Evolutionary conservation across 2,888 invertebrate species (phyloP), one percentile per base, ranked within the genome.

Genomic region (Pyralis farinalis): DNA sequence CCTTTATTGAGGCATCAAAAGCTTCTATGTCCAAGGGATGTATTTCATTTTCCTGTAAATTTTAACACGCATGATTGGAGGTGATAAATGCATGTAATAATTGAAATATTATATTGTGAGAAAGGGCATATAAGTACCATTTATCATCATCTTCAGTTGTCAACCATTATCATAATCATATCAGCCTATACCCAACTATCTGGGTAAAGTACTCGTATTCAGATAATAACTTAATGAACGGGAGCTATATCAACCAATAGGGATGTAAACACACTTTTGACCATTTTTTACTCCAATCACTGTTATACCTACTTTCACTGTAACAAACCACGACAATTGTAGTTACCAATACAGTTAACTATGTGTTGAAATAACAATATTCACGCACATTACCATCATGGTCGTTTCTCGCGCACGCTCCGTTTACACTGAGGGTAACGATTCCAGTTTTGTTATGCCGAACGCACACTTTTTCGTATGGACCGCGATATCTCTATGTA

Each of bases 1-100:
- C 88, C 88, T 88, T 88, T 53, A 88, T 87, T 43, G 82, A 87
- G 39, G 86, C 81, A 64, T 87, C 87, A 64, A 87, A 87, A 46
- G 85, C 85, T 51, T 87, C 82, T 67, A 87, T 79, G 61, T 87
- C 85, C 47, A 60, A 69, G 38, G 74, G 74, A 41, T 58, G 71
- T 52, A 85, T 80, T 51, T 80, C 73, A 66, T 73, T 81, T 51
- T 87, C 87, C 88, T 87, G 87, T 47, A 87, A 87, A 74, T 53
- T 16, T 16, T 4, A 16, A 16, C 16, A 16, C 4, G 4, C 16
- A 16, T 16, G 16, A n/a, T n/a, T n/a, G n/a, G n/a, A n/a, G n/a
- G n/a, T n/a, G 60, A 55, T 47, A 67, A 49, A 49, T 45, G 42
- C 46, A 41, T 22, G 37, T 40, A 21, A n/a, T n/a, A n/a, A n/a